Percentiles rank a stretch among this genome's conserved stretches.
phyloP scores from a whole-genome alignment of 2,113 vertebrate species.

The Alces alces region DNA sequence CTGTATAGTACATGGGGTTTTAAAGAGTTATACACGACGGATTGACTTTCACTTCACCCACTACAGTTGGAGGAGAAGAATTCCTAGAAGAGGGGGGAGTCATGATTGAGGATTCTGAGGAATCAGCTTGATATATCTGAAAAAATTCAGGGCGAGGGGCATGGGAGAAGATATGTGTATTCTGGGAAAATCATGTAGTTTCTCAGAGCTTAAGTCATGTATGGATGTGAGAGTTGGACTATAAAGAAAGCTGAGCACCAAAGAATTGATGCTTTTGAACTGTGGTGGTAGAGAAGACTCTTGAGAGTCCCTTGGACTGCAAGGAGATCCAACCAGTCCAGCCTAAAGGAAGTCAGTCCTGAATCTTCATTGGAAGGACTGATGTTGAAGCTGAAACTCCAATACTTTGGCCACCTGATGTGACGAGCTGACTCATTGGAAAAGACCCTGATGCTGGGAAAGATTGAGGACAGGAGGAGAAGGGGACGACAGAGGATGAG shows the following conservation, averaged over 20 bases:
- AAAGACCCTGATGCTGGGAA: neutral
- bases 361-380: neutral
- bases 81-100: neutral
- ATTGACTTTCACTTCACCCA: neutral
- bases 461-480: neutral
- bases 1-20: neutral
- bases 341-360: neutral
- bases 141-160: neutral
- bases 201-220: neutral
- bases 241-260: neutral
- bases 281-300: neutral
- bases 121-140: neutral
- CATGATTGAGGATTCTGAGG: neutral
- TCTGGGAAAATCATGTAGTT: neutral
- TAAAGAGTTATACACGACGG: neutral
- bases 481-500: neutral
- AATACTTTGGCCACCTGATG: neutral
- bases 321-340: neutral
- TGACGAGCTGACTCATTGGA: neutral
- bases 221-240: neutral
- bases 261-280: neutral
- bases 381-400: neutral
- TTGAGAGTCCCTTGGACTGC: neutral
- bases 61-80: neutral
- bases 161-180: neutral